Conservation (phyloP, 2,888 invertebrate species). For the Pollenia amentaria region DNA sequence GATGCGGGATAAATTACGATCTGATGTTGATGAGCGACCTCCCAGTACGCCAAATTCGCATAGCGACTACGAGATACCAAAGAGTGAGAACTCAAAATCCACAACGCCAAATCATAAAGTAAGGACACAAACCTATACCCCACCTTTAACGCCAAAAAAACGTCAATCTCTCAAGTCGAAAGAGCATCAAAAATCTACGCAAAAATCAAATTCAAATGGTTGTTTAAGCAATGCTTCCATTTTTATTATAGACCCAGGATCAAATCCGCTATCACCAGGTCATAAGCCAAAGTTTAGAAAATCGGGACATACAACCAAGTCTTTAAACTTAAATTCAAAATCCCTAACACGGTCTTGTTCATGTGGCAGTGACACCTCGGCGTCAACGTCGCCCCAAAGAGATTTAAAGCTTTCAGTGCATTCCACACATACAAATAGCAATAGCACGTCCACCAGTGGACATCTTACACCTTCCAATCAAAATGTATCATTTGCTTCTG, state of each 20-base stretch:
- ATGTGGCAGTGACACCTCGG: conserved; percentile 75
- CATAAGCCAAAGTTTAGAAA: conserved; percentile 82
- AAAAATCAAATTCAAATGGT: conserved; percentile 32
- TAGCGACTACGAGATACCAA: conserved; percentile 77
- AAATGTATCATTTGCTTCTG: conserved; percentile 35
- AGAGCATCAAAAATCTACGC: conserved; percentile 48
- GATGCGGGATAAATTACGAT: conserved; percentile 80
- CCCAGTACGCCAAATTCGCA: conserved; percentile 73
- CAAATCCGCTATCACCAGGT: conserved; percentile 77
- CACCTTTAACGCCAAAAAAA: conserved; percentile 72
- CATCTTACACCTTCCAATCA: conserved; percentile 44
- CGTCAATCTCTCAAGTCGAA: conserved; percentile 46
- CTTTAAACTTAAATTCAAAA: conserved; percentile 45
- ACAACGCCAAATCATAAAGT: conserved; percentile 76
- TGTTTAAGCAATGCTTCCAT: conserved; percentile 59
- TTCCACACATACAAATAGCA: conserved; percentile 58
- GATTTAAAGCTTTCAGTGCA: conserved; percentile 40
- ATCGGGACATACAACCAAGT: conserved; percentile 48
- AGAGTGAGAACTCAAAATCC: conserved; percentile 71
- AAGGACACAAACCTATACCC: conserved; percentile 71
- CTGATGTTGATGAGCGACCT: conserved; percentile 79
- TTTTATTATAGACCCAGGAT: conserved; percentile 79
- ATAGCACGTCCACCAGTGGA: conserved; percentile 62
- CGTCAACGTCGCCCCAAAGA: conserved; percentile 46
- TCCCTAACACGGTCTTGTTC: conserved; percentile 78